phyloP scores from a whole-genome alignment of 2,113 vertebrate genomes.

The Crotalus viridis region DNA sequence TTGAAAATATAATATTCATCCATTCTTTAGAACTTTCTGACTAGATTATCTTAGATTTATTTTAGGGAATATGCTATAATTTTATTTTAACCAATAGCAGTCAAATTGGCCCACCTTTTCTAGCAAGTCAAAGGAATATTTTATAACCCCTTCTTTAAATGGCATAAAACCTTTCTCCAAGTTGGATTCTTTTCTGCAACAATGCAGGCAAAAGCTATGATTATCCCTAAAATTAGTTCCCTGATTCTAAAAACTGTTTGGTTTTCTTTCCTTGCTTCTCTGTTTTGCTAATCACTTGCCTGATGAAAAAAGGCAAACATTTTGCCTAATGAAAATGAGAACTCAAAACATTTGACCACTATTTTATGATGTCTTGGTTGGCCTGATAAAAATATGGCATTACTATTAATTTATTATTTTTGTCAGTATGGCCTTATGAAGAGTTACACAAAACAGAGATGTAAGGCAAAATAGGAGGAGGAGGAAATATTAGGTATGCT shows the following conservation, averaged over 20 bases:
- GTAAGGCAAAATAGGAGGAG: background rate
- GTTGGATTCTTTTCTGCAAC: background rate
- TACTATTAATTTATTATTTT: background rate
- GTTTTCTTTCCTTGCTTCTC: background rate
- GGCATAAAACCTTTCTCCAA: background rate
- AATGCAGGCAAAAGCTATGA: background rate
- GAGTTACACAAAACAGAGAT: background rate
- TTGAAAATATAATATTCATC: background rate
- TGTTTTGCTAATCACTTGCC: background rate
- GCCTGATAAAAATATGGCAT: background rate
- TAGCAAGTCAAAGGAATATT: background rate
- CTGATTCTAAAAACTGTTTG: background rate
- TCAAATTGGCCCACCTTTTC: background rate
- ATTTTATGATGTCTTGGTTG: background rate
- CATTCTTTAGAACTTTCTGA: background rate
- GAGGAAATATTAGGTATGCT: background rate
- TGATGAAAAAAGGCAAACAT: background rate
- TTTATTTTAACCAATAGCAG: background rate
- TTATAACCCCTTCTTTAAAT: background rate
- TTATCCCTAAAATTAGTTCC: background rate
- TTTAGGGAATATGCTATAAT: background rate
- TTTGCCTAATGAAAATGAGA: background rate
- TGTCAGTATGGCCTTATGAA: background rate
- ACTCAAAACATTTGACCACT: background rate
- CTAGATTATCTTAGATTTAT: background rate